Evolutionary conservation across 2,888 invertebrate species (phyloP).

Genomic region (Steromphala cineraria): DNA sequence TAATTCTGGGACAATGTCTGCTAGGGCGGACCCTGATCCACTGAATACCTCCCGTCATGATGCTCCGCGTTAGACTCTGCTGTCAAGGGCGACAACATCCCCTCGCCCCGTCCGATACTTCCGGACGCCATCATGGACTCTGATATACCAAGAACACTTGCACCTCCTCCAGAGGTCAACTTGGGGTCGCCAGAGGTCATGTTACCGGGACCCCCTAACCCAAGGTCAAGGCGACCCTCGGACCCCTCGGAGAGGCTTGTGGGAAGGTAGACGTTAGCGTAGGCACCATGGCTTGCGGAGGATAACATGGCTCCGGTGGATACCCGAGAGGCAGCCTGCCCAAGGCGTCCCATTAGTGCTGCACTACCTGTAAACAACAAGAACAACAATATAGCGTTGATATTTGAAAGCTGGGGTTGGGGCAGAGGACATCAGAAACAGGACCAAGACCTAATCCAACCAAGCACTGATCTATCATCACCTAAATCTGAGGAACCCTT

Average conservation of each 20-base stretch:
- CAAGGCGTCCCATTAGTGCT: slow-evolving; percentile 2
- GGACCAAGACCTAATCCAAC: no score
- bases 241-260: neutral
- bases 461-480: no score
- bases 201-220: neutral
- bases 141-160: neutral
- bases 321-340: neutral
- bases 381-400: neutral
- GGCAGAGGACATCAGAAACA: no score
- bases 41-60: neutral
- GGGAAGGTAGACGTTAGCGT: slow-evolving; percentile 8
- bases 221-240: slow-evolving; percentile 5
- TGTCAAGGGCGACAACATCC: neutral
- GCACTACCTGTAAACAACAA: slow-evolving; percentile 11
- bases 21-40: slow-evolving; percentile 7
- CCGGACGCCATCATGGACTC: neutral
- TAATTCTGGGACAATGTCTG: neutral
- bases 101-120: neutral
- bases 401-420: neutral
- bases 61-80: neutral
- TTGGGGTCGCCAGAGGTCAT: neutral
- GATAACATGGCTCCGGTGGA: neutral
- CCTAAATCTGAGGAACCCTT: no score
- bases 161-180: neutral
- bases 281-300: neutral